Evolutionary conservation across 2,888 invertebrate species (phyloP), one percentile per base, ranked within the genome.

Genomic region (Leptothorax acervorum): DNA sequence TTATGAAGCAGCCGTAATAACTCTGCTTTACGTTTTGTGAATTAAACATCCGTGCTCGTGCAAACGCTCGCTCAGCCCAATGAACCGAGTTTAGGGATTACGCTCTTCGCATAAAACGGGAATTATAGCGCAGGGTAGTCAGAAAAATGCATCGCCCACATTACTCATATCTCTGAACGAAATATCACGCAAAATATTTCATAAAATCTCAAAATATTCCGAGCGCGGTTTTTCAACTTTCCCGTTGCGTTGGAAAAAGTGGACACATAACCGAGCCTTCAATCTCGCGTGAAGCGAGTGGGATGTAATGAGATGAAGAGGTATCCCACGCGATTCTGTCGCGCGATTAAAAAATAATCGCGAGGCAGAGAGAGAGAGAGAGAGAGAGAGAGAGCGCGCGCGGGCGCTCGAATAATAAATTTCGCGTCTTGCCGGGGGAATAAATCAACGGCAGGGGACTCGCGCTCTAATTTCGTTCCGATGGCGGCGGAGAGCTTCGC

Each of bases 341-440:
- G 71, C 73, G 73, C 73, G 73, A 81, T 81, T 73, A 81, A 73
- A 81, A 73, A 81, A 81, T 73, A 81, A 81, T 81, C 60, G 60
- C 28, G 60, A 23, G 23, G 23, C 71, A 48, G 60, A 39, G 35
- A 35, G 35, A 35, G 6, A 35, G 35, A 35, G 6, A 35, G 35
- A 6, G 35, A 35, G 35, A 35, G 35, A 35, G 35, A 35, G 35
- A 35, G 35, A 35, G 66, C 60, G 79, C 60, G 60, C 73, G 39
- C 71, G 66, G 48, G 79, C 60, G 60, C 73, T 28, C 71, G 39
- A 81, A 81, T 81, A 81, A 81, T 81, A 81, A 81, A 81, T 81
- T 81, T 81, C 28, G 28, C 60, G 71, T 81, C 79, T 81, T 81
- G 79, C 5, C 60, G 42, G 48, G 60, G 28, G 15, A 73, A 81